Evolutionary conservation across 2,888 invertebrate genomes (phyloP).

Genomic region (Drosophila putrida): DNA sequence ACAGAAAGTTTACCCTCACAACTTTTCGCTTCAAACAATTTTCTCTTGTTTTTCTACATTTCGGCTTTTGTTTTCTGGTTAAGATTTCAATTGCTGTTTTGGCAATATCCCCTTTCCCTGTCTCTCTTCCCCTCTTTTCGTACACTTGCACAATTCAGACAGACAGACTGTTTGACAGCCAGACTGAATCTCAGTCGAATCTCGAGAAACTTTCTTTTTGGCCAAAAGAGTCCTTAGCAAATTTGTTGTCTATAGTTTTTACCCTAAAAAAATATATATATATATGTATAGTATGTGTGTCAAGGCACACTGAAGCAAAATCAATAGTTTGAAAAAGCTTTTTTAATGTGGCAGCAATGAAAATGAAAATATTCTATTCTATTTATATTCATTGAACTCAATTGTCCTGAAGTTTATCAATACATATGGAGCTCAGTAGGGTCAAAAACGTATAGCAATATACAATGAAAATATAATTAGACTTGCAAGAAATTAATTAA

Average conservation of each 20-base stretch:
- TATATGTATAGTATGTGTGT: constrained; percentile 14
- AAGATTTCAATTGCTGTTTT: constrained; percentile 74
- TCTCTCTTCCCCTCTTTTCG: not conserved
- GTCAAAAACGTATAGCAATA: too few relatives aligned
- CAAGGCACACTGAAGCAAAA: constrained; percentile 39
- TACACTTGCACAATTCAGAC: not conserved
- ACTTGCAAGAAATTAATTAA: too few relatives aligned
- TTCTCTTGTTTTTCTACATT: constrained; percentile 74
- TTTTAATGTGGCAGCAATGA: too few relatives aligned
- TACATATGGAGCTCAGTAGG: too few relatives aligned
- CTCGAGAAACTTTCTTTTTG: constrained; percentile 49
- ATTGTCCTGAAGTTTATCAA: too few relatives aligned
- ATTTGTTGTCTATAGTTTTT: constrained; percentile 52
- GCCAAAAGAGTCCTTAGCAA: constrained; percentile 56
- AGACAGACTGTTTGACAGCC: constrained; percentile 1
- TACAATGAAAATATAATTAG: too few relatives aligned
- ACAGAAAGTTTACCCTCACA: constrained; percentile 67
- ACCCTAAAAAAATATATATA: constrained; percentile 3
- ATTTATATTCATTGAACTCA: too few relatives aligned
- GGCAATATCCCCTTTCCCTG: constrained; percentile 33
- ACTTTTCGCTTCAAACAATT: constrained; percentile 73
- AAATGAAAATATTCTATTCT: too few relatives aligned
- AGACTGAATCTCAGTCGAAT: constrained; percentile 18
- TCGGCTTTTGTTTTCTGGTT: constrained; percentile 81
- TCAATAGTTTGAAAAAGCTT: constrained; percentile 17